phyloP scores from a whole-genome alignment of 2,113 vertebrate species.

The Thunnus thynnus region DNA sequence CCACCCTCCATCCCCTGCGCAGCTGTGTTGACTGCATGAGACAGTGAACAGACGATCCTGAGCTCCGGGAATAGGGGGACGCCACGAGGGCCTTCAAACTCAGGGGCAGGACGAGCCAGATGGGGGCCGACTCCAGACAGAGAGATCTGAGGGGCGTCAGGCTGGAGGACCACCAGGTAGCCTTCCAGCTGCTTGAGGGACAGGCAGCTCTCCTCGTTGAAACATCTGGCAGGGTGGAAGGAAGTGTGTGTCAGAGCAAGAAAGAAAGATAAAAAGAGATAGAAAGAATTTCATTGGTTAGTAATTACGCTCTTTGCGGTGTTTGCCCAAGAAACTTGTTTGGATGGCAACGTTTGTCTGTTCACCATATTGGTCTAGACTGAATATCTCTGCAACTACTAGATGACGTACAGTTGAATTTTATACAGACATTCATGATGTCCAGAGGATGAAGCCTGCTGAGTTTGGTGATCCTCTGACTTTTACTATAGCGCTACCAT shows the following conservation, averaged over 20 bases:
- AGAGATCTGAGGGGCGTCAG: constrained; percentile 96
- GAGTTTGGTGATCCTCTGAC: not conserved
- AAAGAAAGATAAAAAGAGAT: not conserved
- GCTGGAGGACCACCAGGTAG: constrained; percentile 96
- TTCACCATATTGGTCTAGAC: not conserved
- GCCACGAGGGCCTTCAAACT: constrained; percentile 91
- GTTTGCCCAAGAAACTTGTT: not conserved
- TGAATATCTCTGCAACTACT: constrained; percentile 1
- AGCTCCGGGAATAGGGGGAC: constrained; percentile 94
- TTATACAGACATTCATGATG: not conserved
- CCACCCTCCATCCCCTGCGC: constrained; percentile 88
- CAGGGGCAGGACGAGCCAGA: constrained; percentile 90
- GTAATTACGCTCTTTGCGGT: not conserved
- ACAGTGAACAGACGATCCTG: constrained; percentile 94
- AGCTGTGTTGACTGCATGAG: constrained; percentile 89
- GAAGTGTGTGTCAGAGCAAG: not conserved
- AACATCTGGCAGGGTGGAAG: constrained; percentile 86
- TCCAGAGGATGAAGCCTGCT: not conserved
- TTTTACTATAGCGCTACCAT: not conserved
- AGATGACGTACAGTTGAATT: not conserved
- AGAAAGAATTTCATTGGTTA: not conserved
- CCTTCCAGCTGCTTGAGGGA: constrained; percentile 95
- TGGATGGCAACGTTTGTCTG: too few species aligned
- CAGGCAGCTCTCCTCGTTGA: constrained; percentile 96
- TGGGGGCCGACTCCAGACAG: constrained; percentile 92